Evolutionary conservation across 1,140 invertebrate genomes (phyloP).

Genomic region (Catajapyx aquilonaris): DNA sequence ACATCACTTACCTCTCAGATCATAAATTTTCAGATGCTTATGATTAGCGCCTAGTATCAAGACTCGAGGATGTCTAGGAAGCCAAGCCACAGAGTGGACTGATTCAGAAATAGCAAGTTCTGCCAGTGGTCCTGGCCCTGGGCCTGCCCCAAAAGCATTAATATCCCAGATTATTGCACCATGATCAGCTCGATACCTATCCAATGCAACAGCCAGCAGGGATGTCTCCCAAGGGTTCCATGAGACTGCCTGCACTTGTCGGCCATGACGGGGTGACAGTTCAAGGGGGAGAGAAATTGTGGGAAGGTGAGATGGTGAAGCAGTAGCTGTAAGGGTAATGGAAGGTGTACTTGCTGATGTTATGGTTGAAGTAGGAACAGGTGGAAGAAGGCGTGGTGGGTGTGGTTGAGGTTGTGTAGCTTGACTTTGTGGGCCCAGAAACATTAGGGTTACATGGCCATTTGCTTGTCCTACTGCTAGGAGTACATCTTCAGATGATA

Average conservation of each 20-base stretch:
- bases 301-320: not conserved
- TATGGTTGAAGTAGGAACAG: not conserved
- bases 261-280: not conserved
- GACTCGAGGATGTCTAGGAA: not conserved
- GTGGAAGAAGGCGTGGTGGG: not conserved
- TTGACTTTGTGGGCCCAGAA: not conserved
- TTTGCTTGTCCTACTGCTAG: not conserved
- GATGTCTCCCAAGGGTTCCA: not conserved
- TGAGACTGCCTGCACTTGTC: not conserved
- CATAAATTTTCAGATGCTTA: not conserved
- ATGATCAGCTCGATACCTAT: not conserved
- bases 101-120: not conserved
- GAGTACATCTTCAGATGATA: not conserved
- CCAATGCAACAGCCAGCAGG: not conserved
- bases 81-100: not conserved
- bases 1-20: not conserved
- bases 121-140: not conserved
- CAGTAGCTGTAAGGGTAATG: not conserved
- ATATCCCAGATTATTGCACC: not conserved
- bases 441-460: not conserved
- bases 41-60: not conserved
- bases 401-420: not conserved
- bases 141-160: not conserved
- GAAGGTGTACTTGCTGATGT: too few relatives aligned
- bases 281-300: too few relatives aligned